phyloP scores from a whole-genome alignment of 2,797 vertebrate genomes.

The Rhinichthys osculus region DNA sequence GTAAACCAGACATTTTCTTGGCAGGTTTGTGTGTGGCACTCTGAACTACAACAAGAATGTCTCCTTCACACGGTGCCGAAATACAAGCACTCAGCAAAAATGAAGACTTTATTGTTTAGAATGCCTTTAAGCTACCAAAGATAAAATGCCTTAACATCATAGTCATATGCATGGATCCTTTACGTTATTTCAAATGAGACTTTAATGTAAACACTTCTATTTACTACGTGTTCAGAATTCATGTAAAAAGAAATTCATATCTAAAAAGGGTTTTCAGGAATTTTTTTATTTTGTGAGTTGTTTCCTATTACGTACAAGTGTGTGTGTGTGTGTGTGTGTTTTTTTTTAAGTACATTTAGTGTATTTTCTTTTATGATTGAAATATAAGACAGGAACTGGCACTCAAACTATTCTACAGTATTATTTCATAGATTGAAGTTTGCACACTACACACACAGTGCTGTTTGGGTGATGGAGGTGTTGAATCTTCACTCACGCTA shows the following conservation, averaged over 20 bases:
- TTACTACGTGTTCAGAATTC: not conserved
- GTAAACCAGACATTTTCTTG: not conserved
- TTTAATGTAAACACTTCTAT: not conserved
- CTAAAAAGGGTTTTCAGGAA: constrained; percentile 21
- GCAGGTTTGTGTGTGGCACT: not conserved
- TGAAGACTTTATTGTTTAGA: constrained; percentile 57
- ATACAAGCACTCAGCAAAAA: constrained; percentile 41
- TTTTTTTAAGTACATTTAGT: not conserved
- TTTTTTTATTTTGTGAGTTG: not conserved
- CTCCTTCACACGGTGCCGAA: not conserved
- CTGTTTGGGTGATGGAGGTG: not conserved
- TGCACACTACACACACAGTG: not conserved
- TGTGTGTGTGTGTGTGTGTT: not conserved
- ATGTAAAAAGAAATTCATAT: not conserved
- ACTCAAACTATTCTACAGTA: constrained; percentile 21
- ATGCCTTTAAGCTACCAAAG: constrained; percentile 70
- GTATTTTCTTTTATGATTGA: not conserved
- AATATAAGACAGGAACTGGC: constrained; percentile 3
- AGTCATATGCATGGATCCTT: constrained; percentile 19
- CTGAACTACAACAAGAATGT: not conserved
- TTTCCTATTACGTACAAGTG: not conserved
- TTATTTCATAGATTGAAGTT: constrained; percentile 18
- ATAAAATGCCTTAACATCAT: constrained; percentile 67
- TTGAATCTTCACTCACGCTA: not conserved
- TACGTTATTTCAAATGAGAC: not conserved